A percentile compares a stretch with the other conserved stretches of the same genome.
Conservation (phyloP, 1,140 invertebrate genomes). For the Drosophila sturtevanti region DNA sequence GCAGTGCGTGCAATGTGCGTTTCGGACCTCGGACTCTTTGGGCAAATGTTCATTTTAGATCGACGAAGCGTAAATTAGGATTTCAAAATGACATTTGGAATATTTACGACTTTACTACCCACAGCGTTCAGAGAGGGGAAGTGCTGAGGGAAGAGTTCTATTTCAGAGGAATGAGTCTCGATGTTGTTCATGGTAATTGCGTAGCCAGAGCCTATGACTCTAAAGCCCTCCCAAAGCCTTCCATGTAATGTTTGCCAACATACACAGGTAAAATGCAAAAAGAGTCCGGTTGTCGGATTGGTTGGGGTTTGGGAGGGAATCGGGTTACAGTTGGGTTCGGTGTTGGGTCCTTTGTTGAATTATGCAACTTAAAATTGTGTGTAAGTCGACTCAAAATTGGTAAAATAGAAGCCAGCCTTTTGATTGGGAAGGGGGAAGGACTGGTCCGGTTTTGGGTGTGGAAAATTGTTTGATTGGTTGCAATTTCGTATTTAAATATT, state of each 20-base stretch:
- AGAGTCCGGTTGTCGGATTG: constrained; percentile 3
- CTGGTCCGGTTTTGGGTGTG: not conserved
- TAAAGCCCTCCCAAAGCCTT: constrained; percentile 16
- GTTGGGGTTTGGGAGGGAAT: not conserved
- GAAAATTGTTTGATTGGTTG: constrained; percentile 81
- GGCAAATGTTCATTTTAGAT: constrained; percentile 81
- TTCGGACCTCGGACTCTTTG: constrained; percentile 37
- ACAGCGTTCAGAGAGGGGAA: not conserved
- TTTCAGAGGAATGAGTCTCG: constrained; percentile 10
- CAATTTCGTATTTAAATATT: constrained; percentile 81
- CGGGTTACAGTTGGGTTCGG: constrained; percentile 22
- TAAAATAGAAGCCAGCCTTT: constrained; percentile 57
- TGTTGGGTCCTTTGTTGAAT: constrained; percentile 71
- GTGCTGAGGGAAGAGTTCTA: not conserved
- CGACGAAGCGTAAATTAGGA: constrained; percentile 83
- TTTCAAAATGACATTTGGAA: constrained; percentile 83
- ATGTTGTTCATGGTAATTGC: constrained; percentile 81
- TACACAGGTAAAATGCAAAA: constrained; percentile 34
- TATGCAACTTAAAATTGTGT: constrained; percentile 80
- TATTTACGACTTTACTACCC: constrained; percentile 79
- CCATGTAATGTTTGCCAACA: constrained; percentile 52
- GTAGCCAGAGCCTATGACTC: constrained; percentile 41
- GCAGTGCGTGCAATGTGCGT: constrained; percentile 61
- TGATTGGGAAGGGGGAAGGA: constrained; percentile 42
- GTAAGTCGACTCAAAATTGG: constrained; percentile 72